Percentiles rank a stretch among this genome's conserved stretches.
Evolutionary conservation across 2,797 vertebrate species (phyloP).

Genomic region (Staurois parvus): DNA sequence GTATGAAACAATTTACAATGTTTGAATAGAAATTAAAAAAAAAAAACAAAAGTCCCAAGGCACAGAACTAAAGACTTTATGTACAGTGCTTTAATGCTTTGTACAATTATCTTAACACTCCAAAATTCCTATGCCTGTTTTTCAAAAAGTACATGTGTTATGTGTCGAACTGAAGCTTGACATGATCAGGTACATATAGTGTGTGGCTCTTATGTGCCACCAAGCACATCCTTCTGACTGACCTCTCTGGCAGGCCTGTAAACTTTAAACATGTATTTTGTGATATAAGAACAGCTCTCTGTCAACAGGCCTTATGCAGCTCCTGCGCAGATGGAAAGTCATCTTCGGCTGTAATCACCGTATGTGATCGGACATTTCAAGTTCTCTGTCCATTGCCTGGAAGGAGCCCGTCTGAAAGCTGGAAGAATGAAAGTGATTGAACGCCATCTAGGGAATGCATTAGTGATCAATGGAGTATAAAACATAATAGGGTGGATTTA

Average conservation of each 20-base stretch:
- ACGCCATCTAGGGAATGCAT: constrained; percentile 39
- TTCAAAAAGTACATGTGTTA: background rate
- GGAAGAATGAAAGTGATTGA: constrained; percentile 53
- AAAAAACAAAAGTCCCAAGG: too few relatives aligned
- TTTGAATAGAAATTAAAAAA: too few relatives aligned
- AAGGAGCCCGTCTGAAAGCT: constrained; percentile 54
- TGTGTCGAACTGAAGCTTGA: background rate
- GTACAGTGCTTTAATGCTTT: too few relatives aligned
- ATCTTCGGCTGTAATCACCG: constrained; percentile 49
- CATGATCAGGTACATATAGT: constrained; percentile 29
- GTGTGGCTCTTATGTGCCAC: constrained; percentile 48
- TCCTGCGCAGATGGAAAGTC: constrained; percentile 44
- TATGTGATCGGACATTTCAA: constrained; percentile 46
- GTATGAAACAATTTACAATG: too few relatives aligned
- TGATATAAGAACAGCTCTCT: constrained; percentile 83
- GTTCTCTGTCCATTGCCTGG: constrained; percentile 48
- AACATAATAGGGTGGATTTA: constrained; percentile 15
- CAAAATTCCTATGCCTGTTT: background rate
- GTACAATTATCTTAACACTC: background rate
- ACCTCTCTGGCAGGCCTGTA: constrained; percentile 28
- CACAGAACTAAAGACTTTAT: too few relatives aligned
- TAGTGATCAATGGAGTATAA: constrained; percentile 28
- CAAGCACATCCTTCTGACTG: constrained; percentile 56
- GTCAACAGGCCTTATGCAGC: constrained; percentile 53
- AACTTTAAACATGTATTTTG: constrained; percentile 83